Base-by-base conservation (phyloP, 2,888 invertebrate species). In the Syritta pipiens region DNA sequence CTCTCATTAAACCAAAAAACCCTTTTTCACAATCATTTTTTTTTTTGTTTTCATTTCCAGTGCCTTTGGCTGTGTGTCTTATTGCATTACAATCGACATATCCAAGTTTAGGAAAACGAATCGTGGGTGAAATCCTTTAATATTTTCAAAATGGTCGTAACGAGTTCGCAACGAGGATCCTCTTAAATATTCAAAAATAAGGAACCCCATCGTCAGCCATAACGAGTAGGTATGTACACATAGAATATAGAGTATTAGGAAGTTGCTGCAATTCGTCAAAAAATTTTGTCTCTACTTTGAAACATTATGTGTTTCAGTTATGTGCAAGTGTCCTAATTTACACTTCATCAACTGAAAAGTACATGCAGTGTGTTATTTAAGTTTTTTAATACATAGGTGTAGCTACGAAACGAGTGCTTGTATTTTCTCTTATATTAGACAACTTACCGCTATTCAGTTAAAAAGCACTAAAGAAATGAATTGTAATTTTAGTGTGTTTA, bases 311-410 rank as follows among this genome's bases (percentile, higher is more conserved):
- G 48, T n/a, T 49, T 51, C 2, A 24, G 17, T 22, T 51, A 63
- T 63, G 30, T 51, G 28, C 40, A 63, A 63, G 12, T 51, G 63
- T n/a, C 42, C 63, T 51, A 63, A 51, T 63, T 63, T 22, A 17
- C n/a, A 30, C 12, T 26, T 40, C 14, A 42, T 42, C 17, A 49
- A 48, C 26, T 22, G 20, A 28, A 30, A 28, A 30, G 60, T 37
- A 48, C 7, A 46, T 37, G 19, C 32, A 32, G 20, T 22, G 7
- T 10, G 0, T 20, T 35, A 22, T 24, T n/a, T 55, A 17, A 4
- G n/a, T 40, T n/a, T 3, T n/a, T 20, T 30, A 1, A 26, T 17
- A 28, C 1, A 6, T 30, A 28, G 9, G n/a, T 22, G 10, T 10
- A n/a, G 3, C n/a, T n/a, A n/a, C n/a, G n/a, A n/a, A n/a, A n/a